These are phyloP conservation scores for Propithecus coquereli DNA, from an alignment of 2,113 vertebrate species.

Conservation along the genomic window DNA sequence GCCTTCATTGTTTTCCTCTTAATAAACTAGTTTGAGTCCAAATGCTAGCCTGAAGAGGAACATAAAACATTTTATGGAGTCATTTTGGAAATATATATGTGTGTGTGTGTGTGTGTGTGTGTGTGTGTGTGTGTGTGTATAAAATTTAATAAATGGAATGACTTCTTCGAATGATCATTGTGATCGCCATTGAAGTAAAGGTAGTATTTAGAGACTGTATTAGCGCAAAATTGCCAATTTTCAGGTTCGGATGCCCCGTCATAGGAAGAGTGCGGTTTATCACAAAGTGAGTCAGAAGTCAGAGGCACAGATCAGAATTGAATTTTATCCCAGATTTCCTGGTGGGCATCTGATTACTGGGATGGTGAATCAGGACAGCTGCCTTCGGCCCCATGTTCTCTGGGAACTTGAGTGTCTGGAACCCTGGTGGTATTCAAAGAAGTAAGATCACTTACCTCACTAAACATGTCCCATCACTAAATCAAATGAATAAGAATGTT, in stretches of 20 bases:
- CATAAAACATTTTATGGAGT: not conserved
- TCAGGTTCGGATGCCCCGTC: not conserved
- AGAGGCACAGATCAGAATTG: not conserved
- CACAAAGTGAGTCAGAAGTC: not conserved
- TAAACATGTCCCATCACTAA: no score
- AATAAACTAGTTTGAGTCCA: slow-evolving; percentile 6
- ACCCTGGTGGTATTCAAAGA: not conserved
- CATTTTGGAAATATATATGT: not conserved
- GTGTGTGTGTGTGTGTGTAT: not conserved
- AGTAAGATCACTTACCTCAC: not conserved
- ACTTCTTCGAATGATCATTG: not conserved
- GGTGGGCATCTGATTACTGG: not conserved
- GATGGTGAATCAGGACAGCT: not conserved
- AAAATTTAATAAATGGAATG: not conserved
- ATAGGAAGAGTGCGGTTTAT: not conserved
- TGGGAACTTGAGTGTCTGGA: not conserved
- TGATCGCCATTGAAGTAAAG: not conserved
- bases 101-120: not conserved
- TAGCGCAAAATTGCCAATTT: not conserved
- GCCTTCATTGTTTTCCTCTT: slow-evolving; percentile 2
- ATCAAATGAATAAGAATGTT: not conserved
- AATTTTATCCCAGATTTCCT: not conserved
- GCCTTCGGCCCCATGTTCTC: not conserved
- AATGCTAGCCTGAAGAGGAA: not conserved
- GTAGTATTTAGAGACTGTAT: not conserved